phyloP scores from a whole-genome alignment of 2,113 vertebrate species.

The Pachycephala philippinensis region DNA sequence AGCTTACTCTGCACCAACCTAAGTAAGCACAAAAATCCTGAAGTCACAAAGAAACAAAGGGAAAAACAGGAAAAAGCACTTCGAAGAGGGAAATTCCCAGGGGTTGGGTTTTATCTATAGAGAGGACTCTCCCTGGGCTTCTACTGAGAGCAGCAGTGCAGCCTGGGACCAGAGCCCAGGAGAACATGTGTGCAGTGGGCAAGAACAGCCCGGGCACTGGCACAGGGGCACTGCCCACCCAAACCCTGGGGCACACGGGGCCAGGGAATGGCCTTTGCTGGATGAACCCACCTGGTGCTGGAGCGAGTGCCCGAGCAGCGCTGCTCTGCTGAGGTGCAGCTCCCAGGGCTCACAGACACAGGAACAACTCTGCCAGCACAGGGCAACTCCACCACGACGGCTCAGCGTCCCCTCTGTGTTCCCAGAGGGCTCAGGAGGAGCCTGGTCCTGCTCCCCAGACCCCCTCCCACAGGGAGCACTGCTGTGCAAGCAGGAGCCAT shows the following conservation, averaged over 20 bases:
- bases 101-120: background rate
- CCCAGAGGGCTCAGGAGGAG: rapidly evolving
- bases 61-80: background rate
- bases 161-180: background rate
- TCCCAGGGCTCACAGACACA: rapidly evolving
- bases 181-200: rapidly evolving
- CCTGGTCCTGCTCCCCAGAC: background rate
- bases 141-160: background rate
- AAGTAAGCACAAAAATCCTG: background rate
- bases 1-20: background rate
- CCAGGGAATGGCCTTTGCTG: background rate
- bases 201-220: rapidly evolving
- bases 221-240: rapidly evolving
- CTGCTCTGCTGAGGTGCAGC: background rate
- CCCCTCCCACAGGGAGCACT: rapidly evolving
- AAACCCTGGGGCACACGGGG: rapidly evolving
- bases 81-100: slow-evolving; percentile 1
- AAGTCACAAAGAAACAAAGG: background rate
- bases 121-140: background rate
- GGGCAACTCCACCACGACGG: rapidly evolving
- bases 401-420: rapidly evolving
- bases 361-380: rapidly evolving
- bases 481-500: background rate
- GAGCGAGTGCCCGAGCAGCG: rapidly evolving
- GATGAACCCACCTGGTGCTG: rapidly evolving